Evolutionary conservation across 2,888 invertebrate species (phyloP).

Genomic region (Aphidius colemani): DNA sequence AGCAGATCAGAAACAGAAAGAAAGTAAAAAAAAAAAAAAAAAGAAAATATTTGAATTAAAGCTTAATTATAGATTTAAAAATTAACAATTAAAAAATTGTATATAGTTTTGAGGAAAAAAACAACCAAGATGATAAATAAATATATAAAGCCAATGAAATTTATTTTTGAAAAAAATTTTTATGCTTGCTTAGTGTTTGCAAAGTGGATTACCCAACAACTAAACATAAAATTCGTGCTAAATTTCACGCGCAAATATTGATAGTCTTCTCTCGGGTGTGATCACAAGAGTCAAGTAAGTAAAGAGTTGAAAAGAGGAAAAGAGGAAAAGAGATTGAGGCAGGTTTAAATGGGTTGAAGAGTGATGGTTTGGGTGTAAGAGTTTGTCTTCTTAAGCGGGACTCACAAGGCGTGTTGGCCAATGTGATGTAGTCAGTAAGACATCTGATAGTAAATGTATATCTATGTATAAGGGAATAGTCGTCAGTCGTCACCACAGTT

Average conservation of each 20-base stretch:
- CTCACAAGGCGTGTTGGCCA: conserved; percentile 28
- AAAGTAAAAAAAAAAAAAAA: conserved; percentile 46
- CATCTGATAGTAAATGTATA: conserved; percentile 14
- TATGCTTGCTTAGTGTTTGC: conserved; percentile 4
- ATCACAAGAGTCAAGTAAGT: background rate
- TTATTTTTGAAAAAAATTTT: background rate
- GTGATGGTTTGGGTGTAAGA: background rate
- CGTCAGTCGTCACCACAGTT: conserved; percentile 22
- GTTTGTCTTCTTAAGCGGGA: conserved; percentile 12
- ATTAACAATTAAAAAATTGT: conserved; percentile 20
- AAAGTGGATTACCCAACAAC: conserved; percentile 22
- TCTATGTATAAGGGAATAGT: background rate
- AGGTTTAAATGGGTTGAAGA: background rate
- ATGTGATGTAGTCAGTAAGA: conserved; percentile 27
- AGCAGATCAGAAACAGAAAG: conserved; percentile 39
- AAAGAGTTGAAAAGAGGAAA: background rate
- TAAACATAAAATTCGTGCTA: conserved; percentile 22
- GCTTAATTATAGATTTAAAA: conserved; percentile 30
- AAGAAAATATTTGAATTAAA: conserved; percentile 45
- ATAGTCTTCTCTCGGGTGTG: conserved; percentile 22
- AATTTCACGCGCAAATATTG: conserved; percentile 30
- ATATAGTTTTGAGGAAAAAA: background rate
- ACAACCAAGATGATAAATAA: background rate
- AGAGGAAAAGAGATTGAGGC: background rate
- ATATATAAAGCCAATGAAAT: background rate